Conservation (phyloP, 1,140 invertebrate genomes). For the Zaprionus tsacasi region DNA sequence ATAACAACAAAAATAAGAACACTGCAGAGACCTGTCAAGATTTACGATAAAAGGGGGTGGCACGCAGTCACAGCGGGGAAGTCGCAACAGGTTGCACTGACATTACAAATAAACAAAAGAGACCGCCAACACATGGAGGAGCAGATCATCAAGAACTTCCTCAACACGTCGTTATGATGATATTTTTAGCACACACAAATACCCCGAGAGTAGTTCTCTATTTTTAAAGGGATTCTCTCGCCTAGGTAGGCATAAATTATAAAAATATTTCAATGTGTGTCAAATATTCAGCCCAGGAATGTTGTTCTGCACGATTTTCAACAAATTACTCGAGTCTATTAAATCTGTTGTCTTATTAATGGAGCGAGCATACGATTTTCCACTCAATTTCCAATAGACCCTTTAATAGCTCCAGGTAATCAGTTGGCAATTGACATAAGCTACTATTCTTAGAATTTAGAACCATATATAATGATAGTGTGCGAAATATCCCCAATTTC, state of each 20-base stretch:
- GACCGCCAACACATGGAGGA: constrained; percentile 21
- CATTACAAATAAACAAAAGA: constrained; percentile 66
- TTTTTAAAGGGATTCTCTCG: constrained; percentile 54
- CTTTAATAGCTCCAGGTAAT: constrained; percentile 47
- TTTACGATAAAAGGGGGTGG: constrained; percentile 42
- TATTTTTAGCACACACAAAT: constrained; percentile 67
- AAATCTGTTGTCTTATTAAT: constrained; percentile 65
- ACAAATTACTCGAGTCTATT: constrained; percentile 73
- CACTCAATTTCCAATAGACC: constrained; percentile 30
- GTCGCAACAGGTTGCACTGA: constrained; percentile 65
- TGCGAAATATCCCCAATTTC: too few relatives aligned
- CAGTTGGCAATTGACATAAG: neutral
- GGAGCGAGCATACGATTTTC: constrained; percentile 37
- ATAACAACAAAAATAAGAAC: constrained; percentile 31
- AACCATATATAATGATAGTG: too few relatives aligned
- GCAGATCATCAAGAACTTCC: constrained; percentile 49
- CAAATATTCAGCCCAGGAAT: constrained; percentile 71
- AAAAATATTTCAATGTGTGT: constrained; percentile 79
- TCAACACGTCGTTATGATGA: constrained; percentile 52
- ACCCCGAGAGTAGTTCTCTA: constrained; percentile 37
- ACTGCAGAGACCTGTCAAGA: constrained; percentile 40
- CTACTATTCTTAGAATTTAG: too few relatives aligned
- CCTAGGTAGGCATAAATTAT: constrained; percentile 78
- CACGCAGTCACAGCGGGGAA: neutral
- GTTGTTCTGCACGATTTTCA: constrained; percentile 60